Conservation (phyloP, 2,797 vertebrate species). For the Etheostoma perlongum region DNA sequence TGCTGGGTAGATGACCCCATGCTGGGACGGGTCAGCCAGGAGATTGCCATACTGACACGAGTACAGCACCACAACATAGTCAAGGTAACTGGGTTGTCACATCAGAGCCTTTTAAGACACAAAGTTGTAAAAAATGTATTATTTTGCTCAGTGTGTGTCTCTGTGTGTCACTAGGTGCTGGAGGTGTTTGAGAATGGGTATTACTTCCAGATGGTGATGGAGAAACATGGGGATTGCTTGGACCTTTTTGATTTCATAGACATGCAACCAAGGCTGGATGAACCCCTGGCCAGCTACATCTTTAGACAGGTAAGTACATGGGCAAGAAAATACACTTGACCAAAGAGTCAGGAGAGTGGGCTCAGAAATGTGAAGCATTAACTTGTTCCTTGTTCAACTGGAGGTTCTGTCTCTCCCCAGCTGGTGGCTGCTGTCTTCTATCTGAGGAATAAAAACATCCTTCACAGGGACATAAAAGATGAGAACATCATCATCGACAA, state of each 20-base stretch:
- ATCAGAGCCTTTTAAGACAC: not conserved
- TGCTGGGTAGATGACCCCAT: slow-evolving; percentile 93
- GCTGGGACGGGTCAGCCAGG: slow-evolving; percentile 91
- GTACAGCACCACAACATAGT: slow-evolving; percentile 92
- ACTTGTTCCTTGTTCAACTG: slow-evolving; percentile 21
- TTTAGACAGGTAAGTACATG: slow-evolving; percentile 89
- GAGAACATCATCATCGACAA: slow-evolving; percentile 95
- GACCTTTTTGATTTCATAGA: slow-evolving; percentile 98
- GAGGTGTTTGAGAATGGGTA: slow-evolving; percentile 93
- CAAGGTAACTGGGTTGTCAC: slow-evolving; percentile 81
- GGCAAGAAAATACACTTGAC: not conserved
- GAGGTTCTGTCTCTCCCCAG: slow-evolving; percentile 72
- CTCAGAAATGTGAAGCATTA: not conserved
- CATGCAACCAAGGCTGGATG: slow-evolving; percentile 90
- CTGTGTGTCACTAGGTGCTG: slow-evolving; percentile 82
- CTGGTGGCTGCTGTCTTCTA: slow-evolving; percentile 92
- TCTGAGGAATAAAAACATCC: slow-evolving; percentile 86
- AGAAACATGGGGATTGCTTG: slow-evolving; percentile 93
- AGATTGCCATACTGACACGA: slow-evolving; percentile 91
- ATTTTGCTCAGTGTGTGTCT: not conserved
- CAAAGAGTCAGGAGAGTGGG: not conserved
- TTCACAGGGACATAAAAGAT: slow-evolving; percentile 97
- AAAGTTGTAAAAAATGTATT: not conserved
- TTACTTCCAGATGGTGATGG: slow-evolving; percentile 98
- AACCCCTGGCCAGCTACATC: slow-evolving; percentile 94